Conservation (phyloP, 2,797 vertebrate genomes). For the Petrocephalus sullivani region DNA sequence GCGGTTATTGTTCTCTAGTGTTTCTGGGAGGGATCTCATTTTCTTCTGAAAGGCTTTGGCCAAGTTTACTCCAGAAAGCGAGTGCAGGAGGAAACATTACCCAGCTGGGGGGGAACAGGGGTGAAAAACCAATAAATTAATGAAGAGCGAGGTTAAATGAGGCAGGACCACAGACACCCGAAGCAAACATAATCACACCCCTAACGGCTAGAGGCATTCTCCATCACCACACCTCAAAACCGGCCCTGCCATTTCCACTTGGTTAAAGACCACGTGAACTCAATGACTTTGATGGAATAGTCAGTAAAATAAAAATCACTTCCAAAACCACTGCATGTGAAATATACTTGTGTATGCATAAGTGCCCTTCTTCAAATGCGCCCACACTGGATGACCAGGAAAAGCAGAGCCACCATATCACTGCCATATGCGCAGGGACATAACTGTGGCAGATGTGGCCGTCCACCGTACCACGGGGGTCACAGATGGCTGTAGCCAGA, state of each 20-base stretch:
- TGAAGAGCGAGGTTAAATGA: neutral
- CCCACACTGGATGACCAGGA: neutral
- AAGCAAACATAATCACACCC: neutral
- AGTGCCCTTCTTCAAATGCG: neutral
- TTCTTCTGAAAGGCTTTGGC: neutral
- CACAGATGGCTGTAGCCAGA: neutral
- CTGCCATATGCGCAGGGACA: neutral
- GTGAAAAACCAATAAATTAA: neutral
- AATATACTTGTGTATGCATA: neutral
- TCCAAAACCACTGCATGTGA: neutral
- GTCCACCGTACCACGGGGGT: neutral
- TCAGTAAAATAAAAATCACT: neutral
- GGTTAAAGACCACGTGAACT: neutral
- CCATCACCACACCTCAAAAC: neutral
- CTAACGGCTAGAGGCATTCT: neutral
- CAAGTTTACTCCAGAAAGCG: neutral
- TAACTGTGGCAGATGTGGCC: neutral
- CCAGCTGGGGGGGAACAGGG: neutral
- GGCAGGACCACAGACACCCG: neutral
- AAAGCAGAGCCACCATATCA: neutral
- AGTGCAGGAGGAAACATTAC: neutral
- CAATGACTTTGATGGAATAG: neutral
- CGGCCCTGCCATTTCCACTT: neutral
- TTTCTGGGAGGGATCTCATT: conserved; percentile 7
- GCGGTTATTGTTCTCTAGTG: conserved; percentile 42